Conservation (phyloP, 2,113 vertebrate genomes). For the Microtus montanus region DNA sequence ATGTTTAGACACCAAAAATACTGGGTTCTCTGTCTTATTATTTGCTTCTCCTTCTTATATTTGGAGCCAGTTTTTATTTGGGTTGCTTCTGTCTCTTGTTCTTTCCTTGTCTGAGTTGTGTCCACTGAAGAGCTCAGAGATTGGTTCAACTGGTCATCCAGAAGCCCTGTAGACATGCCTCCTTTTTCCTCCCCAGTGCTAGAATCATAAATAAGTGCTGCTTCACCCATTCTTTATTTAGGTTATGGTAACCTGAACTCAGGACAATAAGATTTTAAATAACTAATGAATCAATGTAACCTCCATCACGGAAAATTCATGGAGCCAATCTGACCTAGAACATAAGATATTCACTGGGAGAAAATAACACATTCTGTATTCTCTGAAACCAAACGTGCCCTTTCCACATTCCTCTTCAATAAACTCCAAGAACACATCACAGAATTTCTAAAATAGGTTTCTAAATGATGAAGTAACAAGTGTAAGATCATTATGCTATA, state of each 20-base stretch:
- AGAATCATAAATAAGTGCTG: no score
- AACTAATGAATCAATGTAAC: background rate
- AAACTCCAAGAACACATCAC: background rate
- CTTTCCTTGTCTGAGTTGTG: background rate
- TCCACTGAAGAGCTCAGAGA: background rate
- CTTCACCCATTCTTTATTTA: background rate
- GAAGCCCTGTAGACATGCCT: no score
- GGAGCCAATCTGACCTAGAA: background rate
- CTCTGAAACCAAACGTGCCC: background rate
- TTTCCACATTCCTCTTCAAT: slow-evolving; percentile 21
- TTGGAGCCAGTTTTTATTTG: background rate
- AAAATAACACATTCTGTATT: background rate
- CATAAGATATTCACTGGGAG: background rate
- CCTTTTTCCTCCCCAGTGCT: no score
- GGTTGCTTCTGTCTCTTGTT: background rate
- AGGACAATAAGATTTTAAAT: no score
- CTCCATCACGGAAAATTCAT: background rate
- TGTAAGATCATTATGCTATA: background rate
- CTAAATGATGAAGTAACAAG: slow-evolving; percentile 22
- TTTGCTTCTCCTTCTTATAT: background rate
- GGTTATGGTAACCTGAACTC: background rate
- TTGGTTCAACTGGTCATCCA: background rate
- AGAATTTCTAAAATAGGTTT: slow-evolving; percentile 50
- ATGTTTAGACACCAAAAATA: background rate
- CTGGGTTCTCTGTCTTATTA: background rate